Percentiles rank a stretch among this genome's conserved stretches.
Evolutionary conservation across 2,797 vertebrate genomes (phyloP).

Genomic region (Cygnus olor): DNA sequence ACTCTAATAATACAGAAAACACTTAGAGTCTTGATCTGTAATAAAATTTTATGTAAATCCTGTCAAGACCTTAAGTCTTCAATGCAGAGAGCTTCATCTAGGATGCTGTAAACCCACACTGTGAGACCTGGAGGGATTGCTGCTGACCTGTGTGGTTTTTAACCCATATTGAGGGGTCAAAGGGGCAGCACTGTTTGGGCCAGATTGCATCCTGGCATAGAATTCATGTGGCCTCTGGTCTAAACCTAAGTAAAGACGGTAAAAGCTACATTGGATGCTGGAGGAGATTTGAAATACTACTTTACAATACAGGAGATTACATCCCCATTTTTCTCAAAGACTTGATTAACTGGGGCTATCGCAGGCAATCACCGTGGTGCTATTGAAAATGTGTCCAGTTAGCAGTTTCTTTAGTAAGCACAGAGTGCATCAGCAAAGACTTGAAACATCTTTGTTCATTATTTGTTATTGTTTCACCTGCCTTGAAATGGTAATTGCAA

Average conservation of each 20-base stretch:
- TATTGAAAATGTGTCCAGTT: slow-evolving; percentile 50
- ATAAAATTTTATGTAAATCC: not conserved
- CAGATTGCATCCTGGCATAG: not conserved
- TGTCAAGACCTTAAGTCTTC: not conserved
- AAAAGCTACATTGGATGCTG: not conserved
- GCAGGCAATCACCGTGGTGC: slow-evolving; percentile 29
- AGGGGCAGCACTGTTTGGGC: not conserved
- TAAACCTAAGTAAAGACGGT: not conserved
- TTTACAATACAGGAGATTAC: not conserved
- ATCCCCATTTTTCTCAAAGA: not conserved
- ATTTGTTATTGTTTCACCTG: slow-evolving; percentile 66
- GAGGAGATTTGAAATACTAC: not conserved
- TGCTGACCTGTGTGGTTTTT: not conserved
- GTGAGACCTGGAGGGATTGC: not conserved
- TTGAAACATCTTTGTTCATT: slow-evolving; percentile 59
- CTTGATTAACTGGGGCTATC: slow-evolving; percentile 40
- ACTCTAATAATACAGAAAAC: not conserved
- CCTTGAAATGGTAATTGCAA: slow-evolving; percentile 60
- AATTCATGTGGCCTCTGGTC: not conserved
- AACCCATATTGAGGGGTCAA: not conserved
- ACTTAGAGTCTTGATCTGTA: not conserved
- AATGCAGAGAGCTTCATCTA: not conserved
- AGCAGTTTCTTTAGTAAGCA: slow-evolving; percentile 6
- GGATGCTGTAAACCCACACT: accelerated
- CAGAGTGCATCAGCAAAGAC: slow-evolving; percentile 25